A percentile compares a stretch with the other conserved stretches of the same genome.
These are phyloP conservation scores for Axinella damicornis DNA, from an alignment of 37 sponge, comb jelly and placozoan species.

Conservation along the genomic window DNA sequence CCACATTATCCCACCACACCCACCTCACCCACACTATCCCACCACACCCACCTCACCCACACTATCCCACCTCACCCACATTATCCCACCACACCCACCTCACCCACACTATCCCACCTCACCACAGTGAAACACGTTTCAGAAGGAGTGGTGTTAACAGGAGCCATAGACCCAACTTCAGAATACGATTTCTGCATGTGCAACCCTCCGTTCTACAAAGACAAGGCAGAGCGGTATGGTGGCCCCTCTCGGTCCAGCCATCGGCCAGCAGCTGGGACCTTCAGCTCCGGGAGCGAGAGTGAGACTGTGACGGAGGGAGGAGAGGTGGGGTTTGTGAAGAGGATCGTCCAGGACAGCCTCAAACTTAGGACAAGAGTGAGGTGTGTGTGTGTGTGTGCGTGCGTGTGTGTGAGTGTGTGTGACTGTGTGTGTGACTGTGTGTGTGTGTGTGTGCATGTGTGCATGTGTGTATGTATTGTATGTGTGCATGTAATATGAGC, in stretches of 20 bases:
- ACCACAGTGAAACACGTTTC: slow-evolving; percentile 49
- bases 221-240: slow-evolving; percentile 21
- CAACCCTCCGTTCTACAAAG: slow-evolving; percentile 97
- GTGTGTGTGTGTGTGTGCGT: slow-evolving; percentile 33
- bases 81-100: too few species aligned
- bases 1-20: too few species aligned
- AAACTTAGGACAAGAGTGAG: slow-evolving; percentile 60
- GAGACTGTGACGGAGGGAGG: slow-evolving; percentile 91
- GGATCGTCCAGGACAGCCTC: slow-evolving; percentile 88
- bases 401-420: background rate
- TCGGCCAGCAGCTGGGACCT: slow-evolving; percentile 49
- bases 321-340: slow-evolving; percentile 89
- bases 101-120: too few species aligned
- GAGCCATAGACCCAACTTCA: slow-evolving; percentile 33
- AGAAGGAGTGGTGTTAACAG: slow-evolving; percentile 16
- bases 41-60: too few species aligned
- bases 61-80: too few species aligned
- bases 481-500: too few species aligned
- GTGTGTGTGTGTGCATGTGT: slow-evolving; percentile 32
- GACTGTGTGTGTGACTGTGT: slow-evolving; percentile 7
- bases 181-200: slow-evolving; percentile 95
- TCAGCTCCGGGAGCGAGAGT: slow-evolving; percentile 43
- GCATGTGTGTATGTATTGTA: too few species aligned
- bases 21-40: too few species aligned
- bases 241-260: slow-evolving; percentile 1